These are phyloP conservation scores for Mamestra brassicae DNA, from an alignment of 2,888 invertebrate genomes.

Conservation along the genomic window DNA sequence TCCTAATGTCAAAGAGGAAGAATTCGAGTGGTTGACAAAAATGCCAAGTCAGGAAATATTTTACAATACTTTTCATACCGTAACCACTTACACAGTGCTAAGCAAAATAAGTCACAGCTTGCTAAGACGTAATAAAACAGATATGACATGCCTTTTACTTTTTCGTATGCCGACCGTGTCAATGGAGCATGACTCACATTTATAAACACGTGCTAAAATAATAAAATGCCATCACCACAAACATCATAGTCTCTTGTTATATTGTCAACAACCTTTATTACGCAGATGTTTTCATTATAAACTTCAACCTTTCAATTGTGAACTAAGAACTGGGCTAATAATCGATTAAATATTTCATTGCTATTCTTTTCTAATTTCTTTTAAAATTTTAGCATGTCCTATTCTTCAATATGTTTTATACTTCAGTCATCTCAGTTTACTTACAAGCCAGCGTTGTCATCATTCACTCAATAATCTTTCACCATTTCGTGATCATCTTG, in stretches of 20 bases:
- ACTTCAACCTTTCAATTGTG: slow-evolving; percentile 19
- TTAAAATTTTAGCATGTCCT: no score
- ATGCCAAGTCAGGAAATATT: no score
- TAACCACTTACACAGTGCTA: neutral
- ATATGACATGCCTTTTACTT: neutral
- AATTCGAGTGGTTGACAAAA: no score
- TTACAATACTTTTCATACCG: no score
- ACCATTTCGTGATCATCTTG: no score
- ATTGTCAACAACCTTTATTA: slow-evolving; percentile 42
- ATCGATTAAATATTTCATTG: neutral
- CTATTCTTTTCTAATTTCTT: neutral
- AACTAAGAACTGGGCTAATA: slow-evolving; percentile 8
- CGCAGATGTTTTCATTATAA: slow-evolving; percentile 17
- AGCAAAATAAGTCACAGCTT: neutral
- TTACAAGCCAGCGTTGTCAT: no score
- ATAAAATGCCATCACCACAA: slow-evolving; percentile 43
- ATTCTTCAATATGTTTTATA: no score
- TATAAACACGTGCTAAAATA: slow-evolving; percentile 45
- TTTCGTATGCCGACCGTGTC: slow-evolving; percentile 15
- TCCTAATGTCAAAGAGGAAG: no score
- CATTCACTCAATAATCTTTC: no score
- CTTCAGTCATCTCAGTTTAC: no score
- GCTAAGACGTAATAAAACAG: slow-evolving; percentile 4
- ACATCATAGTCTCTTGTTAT: slow-evolving; percentile 32
- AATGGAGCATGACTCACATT: slow-evolving; percentile 32